Base-by-base conservation (phyloP, 2,888 invertebrate species). In the Polymixis flavicincta region DNA sequence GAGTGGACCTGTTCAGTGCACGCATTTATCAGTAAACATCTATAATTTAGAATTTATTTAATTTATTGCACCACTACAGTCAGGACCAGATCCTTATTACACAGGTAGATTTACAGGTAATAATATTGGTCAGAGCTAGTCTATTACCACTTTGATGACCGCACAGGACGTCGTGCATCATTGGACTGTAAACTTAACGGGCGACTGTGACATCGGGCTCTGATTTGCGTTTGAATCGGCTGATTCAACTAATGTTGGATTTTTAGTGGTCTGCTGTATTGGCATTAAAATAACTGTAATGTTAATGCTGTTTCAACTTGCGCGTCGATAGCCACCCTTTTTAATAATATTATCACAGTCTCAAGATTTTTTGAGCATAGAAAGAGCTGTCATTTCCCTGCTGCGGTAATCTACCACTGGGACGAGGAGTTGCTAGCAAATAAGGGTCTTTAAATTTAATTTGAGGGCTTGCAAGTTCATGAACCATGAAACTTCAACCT, bases 151-250 rank as follows among this genome's bases (percentile, higher is more conserved):
- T 55, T 57, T 45, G 32, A 37, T 57, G 42, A 52, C 55, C 50
- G 37, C 61, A 55, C 8, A 8, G 37, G 37, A 65, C 28, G 22
- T 17, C 37, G 28, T 22, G 68, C 50, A 64, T 57, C 54, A 55
- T 42, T 50, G 48, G 25, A 22, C 42, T 65, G 78, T 60, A 54
- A 65, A 60, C 70, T 70, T 65, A 54, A 64, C 14, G 32, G n/a
- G 17, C 14, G 22, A 37, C 57, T 52, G 71, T 64, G 57, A n/a
- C 64, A 54, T 59, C 52, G 37, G 59, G 77, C 52, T 54, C 48
- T 77, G 45, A 64, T 42, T 52, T 54, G 37, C 32, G n/a, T 14
- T 60, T 22, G n/a, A 32, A 45, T 32, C 19, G 28, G n/a, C 57
- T 59, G 7, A 17, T 50, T n/a, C 6, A 32, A 42, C 11, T 45